Evolutionary conservation across 2,888 invertebrate species (phyloP).

Genomic region (Cryptocephalus primarius): DNA sequence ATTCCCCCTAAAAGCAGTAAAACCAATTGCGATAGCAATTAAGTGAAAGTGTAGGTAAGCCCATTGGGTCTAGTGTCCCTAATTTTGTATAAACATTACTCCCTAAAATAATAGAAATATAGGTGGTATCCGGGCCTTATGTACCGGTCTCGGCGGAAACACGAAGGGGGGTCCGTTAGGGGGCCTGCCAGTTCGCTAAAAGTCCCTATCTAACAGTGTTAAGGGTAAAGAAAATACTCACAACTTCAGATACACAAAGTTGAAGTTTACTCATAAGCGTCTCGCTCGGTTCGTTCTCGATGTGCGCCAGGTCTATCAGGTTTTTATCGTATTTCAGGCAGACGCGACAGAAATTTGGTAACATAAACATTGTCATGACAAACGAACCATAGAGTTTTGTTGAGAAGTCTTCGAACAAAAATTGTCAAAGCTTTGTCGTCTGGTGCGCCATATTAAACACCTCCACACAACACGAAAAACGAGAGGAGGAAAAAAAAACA

Average conservation of each 20-base stretch:
- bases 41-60: too few species aligned
- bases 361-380: conserved; percentile 28
- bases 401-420: conserved; percentile 16
- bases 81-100: too few species aligned
- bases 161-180: too few species aligned
- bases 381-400: conserved; percentile 15
- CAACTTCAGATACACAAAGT: conserved; percentile 35
- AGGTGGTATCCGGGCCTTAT: too few species aligned
- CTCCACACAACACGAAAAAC: conserved; percentile 21
- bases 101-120: too few species aligned
- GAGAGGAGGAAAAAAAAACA: conserved; percentile 5
- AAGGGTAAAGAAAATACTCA: conserved; percentile 20
- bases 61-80: too few species aligned
- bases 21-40: too few species aligned
- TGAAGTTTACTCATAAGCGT: conserved; percentile 31
- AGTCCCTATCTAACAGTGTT: too few species aligned
- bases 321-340: conserved; percentile 32
- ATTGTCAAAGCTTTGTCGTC: conserved; percentile 30
- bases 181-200: too few species aligned
- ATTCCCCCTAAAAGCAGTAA: too few species aligned
- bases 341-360: conserved; percentile 34
- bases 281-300: conserved; percentile 29
- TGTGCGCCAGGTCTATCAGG: conserved; percentile 31
- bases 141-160: too few species aligned
- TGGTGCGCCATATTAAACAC: conserved; percentile 28